phyloP scores from a whole-genome alignment of 2,797 vertebrate species.

The Pangasius mekongensis region DNA sequence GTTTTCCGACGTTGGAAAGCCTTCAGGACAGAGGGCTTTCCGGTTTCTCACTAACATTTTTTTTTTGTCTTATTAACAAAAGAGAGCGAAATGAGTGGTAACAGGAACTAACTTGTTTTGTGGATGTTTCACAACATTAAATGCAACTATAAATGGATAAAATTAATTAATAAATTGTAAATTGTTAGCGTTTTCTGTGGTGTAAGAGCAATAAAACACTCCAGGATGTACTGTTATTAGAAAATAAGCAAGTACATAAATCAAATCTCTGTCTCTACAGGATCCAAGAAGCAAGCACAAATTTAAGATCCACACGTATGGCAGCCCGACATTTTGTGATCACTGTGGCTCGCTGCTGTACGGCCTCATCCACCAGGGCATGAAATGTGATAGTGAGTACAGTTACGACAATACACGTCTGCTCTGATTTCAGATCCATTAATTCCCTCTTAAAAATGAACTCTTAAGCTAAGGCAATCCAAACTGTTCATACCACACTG shows the following conservation, averaged over 20 bases:
- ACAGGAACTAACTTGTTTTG: not conserved
- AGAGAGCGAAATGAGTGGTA: not conserved
- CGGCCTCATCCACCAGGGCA: conserved; percentile 71
- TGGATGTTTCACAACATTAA: not conserved
- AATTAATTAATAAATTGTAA: not conserved
- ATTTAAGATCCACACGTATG: conserved; percentile 97
- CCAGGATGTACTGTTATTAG: not conserved
- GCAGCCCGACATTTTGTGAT: conserved; percentile 95
- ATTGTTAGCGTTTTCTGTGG: not conserved
- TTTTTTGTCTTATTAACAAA: not conserved
- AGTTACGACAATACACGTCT: not conserved
- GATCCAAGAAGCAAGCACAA: conserved; percentile 98
- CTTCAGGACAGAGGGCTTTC: not conserved
- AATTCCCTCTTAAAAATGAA: not conserved
- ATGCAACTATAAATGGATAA: not conserved
- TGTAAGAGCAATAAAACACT: not conserved
- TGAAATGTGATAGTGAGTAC: conserved; percentile 65
- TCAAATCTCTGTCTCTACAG: conserved; percentile 64
- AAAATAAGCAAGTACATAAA: not conserved
- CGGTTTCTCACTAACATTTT: not conserved
- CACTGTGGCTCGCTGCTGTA: conserved; percentile 96
- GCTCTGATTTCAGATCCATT: not conserved
- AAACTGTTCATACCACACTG: not conserved
- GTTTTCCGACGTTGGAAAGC: not conserved
- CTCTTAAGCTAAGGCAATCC: not conserved